Percentiles rank a stretch among this genome's conserved stretches.
phyloP scores from a whole-genome alignment of 2,797 vertebrate genomes.

The Micropoecilia bifurca region DNA sequence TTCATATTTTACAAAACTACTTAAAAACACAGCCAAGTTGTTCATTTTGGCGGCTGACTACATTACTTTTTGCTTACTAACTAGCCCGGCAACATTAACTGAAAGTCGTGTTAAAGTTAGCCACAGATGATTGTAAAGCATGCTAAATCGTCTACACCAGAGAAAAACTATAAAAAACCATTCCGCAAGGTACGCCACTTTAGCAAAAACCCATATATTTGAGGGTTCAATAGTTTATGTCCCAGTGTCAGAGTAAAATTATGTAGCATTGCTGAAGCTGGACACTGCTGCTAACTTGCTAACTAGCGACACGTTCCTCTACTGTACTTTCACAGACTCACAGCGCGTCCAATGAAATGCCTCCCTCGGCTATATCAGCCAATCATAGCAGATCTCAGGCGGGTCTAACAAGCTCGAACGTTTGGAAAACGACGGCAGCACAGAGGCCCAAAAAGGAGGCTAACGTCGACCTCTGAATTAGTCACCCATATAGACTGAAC shows the following conservation, averaged over 20 bases:
- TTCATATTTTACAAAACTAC: neutral
- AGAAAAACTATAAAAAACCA: neutral
- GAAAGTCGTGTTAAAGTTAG: conserved; percentile 25
- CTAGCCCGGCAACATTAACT: neutral
- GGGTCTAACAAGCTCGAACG: conserved; percentile 42
- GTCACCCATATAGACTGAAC: conserved; percentile 12
- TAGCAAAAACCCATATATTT: neutral
- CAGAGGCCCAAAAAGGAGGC: conserved; percentile 94
- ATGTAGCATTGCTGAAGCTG: neutral
- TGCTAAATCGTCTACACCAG: neutral
- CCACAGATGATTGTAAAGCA: conserved; percentile 3
- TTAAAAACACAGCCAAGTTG: neutral
- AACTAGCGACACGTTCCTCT: conserved; percentile 58
- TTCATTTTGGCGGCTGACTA: neutral
- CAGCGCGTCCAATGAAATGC: conserved; percentile 49
- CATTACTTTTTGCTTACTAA: neutral
- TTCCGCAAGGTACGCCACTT: neutral
- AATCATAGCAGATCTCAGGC: conserved; percentile 60
- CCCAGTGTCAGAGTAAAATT: too few species aligned
- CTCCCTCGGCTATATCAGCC: conserved; percentile 32
- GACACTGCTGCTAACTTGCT: conserved; percentile 50
- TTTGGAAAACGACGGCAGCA: conserved; percentile 89
- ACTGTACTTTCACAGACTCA: conserved; percentile 34
- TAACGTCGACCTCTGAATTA: conserved; percentile 69
- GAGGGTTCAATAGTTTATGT: neutral